Base-by-base conservation (phyloP, 1,140 invertebrate species). In the Listronotus oregonensis region DNA sequence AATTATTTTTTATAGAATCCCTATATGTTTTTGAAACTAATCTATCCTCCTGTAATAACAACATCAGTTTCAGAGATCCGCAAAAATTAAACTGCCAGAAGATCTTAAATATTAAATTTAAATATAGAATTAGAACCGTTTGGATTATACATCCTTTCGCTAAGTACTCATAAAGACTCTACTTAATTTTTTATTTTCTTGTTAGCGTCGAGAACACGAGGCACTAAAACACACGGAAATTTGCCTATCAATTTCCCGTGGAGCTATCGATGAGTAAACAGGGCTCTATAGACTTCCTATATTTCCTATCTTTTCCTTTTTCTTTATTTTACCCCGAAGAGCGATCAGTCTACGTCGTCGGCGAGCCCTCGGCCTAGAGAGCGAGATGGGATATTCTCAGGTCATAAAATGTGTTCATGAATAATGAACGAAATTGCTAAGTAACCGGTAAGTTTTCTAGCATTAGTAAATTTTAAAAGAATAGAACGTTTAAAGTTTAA, bases 131-230 rank as follows among this genome's bases (percentile, higher is more conserved):
- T 56, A 31, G 6, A 14, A 32, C 3, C 17, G 37, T 55, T 37
- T 39, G 40, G 5, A 6, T 55, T 34, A 18, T 37, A 42, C 14
- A 17, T 60, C 12, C 47, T 9, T 21, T 34, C 15, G 50, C 34
- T 46, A 50, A 31, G 47, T 10, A 54, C 27, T 37, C 47, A 17
- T 42, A 63, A 63, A 51, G 34, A 63, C 7, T 17, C 14, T 10
- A 7, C 46, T 46, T 43, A 63, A 63, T 63, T 54, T 14, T 44
- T 63, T 63, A 63, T 63, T 34, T 54, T 63, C 60, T 54, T 54
- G 60, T 63, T 59, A 59, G 56, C 21, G 12, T 63, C 39, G 52
- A 37, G 12, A 40, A 49, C 47, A 42, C 27, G 32, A 47, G 31
- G 14, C 58, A 49, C 21, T 34, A 47, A 40, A 34, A 34, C 50